Percentiles rank a stretch among this genome's conserved stretches.
phyloP scores from a whole-genome alignment of 2,888 invertebrate genomes.

The Diplolepis rosae region DNA sequence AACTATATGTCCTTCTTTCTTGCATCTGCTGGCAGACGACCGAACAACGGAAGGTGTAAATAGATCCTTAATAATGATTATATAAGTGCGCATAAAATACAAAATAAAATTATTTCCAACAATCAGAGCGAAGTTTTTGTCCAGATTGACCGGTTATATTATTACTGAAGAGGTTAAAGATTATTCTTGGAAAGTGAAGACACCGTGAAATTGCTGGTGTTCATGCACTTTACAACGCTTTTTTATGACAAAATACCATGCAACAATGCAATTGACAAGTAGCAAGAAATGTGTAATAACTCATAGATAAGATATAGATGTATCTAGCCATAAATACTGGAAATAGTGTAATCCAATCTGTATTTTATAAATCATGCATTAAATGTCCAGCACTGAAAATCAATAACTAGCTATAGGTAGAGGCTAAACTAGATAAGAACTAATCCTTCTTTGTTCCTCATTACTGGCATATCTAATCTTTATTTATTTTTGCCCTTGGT shows the following conservation, averaged over 20 bases:
- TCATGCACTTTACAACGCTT: neutral
- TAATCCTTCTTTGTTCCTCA: neutral
- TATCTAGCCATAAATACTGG: neutral
- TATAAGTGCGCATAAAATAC: neutral
- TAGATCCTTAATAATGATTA: too few relatives aligned
- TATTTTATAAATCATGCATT: neutral
- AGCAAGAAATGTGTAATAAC: neutral
- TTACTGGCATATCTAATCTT: neutral
- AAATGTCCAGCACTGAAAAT: neutral
- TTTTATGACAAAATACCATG: neutral
- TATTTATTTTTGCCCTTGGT: slow-evolving; percentile 12
- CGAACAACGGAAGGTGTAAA: too few relatives aligned
- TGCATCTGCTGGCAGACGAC: too few relatives aligned
- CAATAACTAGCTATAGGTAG: neutral
- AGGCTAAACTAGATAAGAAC: neutral
- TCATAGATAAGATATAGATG: neutral
- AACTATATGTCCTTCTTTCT: neutral
- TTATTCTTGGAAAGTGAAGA: neutral
- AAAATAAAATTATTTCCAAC: neutral
- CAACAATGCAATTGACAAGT: neutral
- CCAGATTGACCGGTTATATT: neutral
- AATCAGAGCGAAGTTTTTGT: neutral
- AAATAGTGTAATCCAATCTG: neutral
- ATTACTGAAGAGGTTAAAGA: neutral
- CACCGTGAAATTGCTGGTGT: neutral